These are phyloP conservation scores for Centroberyx gerrardi DNA, from an alignment of 2,797 vertebrate genomes.

Conservation along the genomic window DNA sequence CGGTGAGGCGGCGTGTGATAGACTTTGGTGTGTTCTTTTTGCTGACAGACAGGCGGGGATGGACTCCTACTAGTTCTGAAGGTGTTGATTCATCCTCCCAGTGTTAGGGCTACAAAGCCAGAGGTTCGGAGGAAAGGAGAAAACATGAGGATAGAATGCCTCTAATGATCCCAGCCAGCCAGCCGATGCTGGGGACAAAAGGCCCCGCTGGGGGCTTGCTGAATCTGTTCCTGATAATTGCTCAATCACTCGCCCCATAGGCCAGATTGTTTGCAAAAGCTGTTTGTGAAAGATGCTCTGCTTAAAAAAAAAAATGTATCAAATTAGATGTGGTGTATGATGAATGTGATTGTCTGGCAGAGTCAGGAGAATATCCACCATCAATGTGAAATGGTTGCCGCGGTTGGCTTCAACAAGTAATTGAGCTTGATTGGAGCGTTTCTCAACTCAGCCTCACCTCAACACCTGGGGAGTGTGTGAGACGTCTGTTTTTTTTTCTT, in stretches of 20 bases:
- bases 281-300: conserved; percentile 45
- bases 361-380: conserved; percentile 60
- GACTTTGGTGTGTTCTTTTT: conserved; percentile 58
- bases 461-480: conserved; percentile 44
- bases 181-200: conserved; percentile 65
- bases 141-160: conserved; percentile 57
- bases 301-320: conserved; percentile 45
- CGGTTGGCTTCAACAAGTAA: conserved; percentile 56
- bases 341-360: conserved; percentile 56
- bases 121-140: conserved; percentile 45
- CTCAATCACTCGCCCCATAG: conserved; percentile 68
- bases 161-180: conserved; percentile 67
- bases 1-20: conserved; percentile 74
- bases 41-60: conserved; percentile 53
- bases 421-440: conserved; percentile 71
- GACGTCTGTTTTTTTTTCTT: conserved; percentile 31
- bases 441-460: conserved; percentile 44
- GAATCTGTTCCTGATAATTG: conserved; percentile 79
- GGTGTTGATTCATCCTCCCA: conserved; percentile 56
- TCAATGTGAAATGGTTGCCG: conserved; percentile 58
- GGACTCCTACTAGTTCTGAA: conserved; percentile 66
- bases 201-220: conserved; percentile 52
- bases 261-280: conserved; percentile 51
- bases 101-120: conserved; percentile 57
- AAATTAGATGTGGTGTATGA: conserved; percentile 64